Percentiles rank a stretch among this genome's conserved stretches.
Conservation (phyloP, 2,888 invertebrate species). For the Drosophila neotestacea region DNA sequence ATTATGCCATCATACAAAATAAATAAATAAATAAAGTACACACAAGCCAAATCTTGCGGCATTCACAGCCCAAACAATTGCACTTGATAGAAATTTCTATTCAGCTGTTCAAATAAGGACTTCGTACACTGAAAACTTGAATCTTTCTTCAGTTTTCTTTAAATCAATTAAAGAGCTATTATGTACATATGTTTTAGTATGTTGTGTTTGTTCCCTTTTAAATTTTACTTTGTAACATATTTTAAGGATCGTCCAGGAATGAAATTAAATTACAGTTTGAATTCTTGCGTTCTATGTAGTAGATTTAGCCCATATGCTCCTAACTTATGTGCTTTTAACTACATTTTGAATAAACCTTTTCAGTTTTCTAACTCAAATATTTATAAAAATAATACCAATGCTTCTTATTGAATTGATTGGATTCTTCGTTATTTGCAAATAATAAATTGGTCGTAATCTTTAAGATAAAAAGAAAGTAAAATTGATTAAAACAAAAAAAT, state of each 20-base stretch:
- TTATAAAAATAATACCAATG: no score
- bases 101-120: conserved; percentile 13
- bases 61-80: conserved; percentile 37
- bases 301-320: no score
- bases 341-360: no score
- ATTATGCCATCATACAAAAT: conserved; percentile 32
- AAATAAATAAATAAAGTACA: conserved; percentile 49
- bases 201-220: no score
- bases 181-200: no score
- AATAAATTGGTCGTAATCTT: no score
- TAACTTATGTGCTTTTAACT: no score
- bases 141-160: neutral
- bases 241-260: neutral
- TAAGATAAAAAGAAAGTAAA: neutral
- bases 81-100: conserved; percentile 33
- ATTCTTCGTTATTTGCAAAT: no score
- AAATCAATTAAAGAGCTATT: no score
- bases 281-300: no score
- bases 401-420: no score
- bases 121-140: neutral
- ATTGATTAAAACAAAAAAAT: neutral
- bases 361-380: no score
- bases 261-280: neutral
- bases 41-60: conserved; percentile 29
- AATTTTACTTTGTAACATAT: neutral